Percentiles rank a stretch among this genome's conserved stretches.
Evolutionary conservation across 1,140 invertebrate genomes (phyloP).

Genomic region (Carcinoscorpius rotundicauda): DNA sequence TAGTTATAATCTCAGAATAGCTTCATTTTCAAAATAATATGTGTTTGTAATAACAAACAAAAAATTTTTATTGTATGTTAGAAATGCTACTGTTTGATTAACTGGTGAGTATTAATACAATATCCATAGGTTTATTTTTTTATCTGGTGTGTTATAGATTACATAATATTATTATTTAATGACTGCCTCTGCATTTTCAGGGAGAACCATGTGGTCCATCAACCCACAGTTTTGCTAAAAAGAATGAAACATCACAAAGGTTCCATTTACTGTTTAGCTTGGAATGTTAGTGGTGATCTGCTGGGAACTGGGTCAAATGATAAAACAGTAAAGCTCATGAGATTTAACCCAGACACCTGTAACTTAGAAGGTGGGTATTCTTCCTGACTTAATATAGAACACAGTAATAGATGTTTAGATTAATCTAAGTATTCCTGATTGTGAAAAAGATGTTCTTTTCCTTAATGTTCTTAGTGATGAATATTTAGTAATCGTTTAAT

Average conservation of each 20-base stretch:
- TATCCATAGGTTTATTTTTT: no score
- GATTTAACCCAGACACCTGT: conserved; percentile 79
- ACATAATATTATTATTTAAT: neutral
- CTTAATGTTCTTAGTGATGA: neutral
- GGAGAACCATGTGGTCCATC: conserved; percentile 54
- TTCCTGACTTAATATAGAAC: neutral
- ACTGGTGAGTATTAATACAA: no score
- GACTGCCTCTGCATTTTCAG: neutral
- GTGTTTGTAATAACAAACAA: no score
- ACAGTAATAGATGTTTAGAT: no score
- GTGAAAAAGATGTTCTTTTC: no score
- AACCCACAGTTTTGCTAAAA: conserved; percentile 83
- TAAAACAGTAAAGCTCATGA: conserved; percentile 93
- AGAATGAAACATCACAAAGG: conserved; percentile 96
- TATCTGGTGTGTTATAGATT: neutral
- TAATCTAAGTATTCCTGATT: no score
- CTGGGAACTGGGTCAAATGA: conserved; percentile 98
- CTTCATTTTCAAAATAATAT: no score
- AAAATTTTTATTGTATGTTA: no score
- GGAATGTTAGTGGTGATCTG: conserved; percentile 87
- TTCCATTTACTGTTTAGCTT: conserved; percentile 82
- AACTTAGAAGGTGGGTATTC: conserved; percentile 52
- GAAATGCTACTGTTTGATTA: no score
- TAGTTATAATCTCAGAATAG: no score
- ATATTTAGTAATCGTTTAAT: neutral